Evolutionary conservation across 1,140 invertebrate genomes (phyloP), one percentile per base, ranked within the genome.

Genomic region (Saccostrea glomerata): DNA sequence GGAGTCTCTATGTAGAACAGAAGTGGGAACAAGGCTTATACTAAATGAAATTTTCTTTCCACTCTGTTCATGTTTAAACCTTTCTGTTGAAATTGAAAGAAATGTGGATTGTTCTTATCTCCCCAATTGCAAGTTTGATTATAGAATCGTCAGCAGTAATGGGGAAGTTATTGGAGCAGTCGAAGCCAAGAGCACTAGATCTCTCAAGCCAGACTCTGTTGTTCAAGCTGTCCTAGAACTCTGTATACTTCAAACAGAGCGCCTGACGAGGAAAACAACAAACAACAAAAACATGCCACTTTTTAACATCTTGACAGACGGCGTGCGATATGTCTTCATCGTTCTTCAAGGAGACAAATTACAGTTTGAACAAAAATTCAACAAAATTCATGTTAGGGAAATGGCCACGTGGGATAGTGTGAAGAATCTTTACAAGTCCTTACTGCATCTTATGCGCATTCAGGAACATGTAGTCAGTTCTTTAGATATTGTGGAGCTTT

Each of bases 231-330:
- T 84, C 7, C 20, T 84, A 3, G 47, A 84, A 36, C 82, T 84
- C 12, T 55, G 47, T 15, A 54, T 84, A 55, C 82, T 84, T 30
- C 82, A 84, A 20, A 56, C 82, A 47, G 82, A 84, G 25, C 17
- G 40, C 9, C 40, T 84, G 11, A 54, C 40, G 15, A 84, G 25
- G 47, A 25, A 15, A 23, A 56, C 20, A 15, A 15, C 20, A 15
- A 15, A 54, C 11, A 5, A 15, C n/a, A 7, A 25, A 11, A 73
- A 73, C 11, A 54, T 13, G n/a, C 82, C 40, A 2, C 30, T 84
- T 2, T 84, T 84, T 54, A 84, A 84, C 20, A 23, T 84, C n/a
- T 54, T 84, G 47, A 84, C 82, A 54, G 82, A 84, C n/a, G 82
- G 82, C 7, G 82, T 84, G 20, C 36, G 82, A 23, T 84, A 30